Evolutionary conservation across 2,888 invertebrate species (phyloP).

Genomic region (Cheilosia urbana): DNA sequence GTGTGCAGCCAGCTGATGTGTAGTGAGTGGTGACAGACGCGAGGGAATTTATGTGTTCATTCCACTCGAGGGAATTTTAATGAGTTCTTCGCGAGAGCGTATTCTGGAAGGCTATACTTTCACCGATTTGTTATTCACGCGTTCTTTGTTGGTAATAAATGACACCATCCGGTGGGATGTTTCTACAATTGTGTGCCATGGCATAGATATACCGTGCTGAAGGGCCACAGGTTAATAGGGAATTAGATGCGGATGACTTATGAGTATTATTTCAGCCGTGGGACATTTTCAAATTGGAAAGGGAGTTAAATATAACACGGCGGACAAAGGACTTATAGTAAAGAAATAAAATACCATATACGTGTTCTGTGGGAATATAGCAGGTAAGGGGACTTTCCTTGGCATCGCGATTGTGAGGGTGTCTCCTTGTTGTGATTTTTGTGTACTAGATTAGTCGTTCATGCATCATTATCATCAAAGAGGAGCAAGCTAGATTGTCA

Average conservation of each 20-base stretch:
- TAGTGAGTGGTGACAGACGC: conserved; percentile 51
- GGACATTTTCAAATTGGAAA: not conserved
- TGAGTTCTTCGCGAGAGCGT: conserved; percentile 20
- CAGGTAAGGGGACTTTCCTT: too few species aligned
- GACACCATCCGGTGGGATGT: not conserved
- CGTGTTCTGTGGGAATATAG: too few species aligned
- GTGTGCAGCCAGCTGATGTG: conserved; percentile 49
- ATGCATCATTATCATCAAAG: too few species aligned
- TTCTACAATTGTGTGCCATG: not conserved
- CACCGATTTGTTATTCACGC: conserved; percentile 26
- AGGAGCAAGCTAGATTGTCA: too few species aligned
- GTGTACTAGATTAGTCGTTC: too few species aligned
- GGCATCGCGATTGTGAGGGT: too few species aligned
- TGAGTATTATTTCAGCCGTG: not conserved
- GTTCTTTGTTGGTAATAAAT: conserved; percentile 33
- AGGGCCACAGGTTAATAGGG: not conserved
- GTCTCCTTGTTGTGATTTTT: too few species aligned
- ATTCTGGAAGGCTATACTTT: conserved; percentile 40
- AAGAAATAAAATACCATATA: too few species aligned
- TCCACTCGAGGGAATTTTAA: conserved; percentile 36
- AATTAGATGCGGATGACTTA: not conserved
- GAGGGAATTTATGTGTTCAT: conserved; percentile 52
- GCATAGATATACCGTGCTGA: not conserved
- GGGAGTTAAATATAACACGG: not conserved
- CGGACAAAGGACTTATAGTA: not conserved